phyloP scores from a whole-genome alignment of 1,140 invertebrate genomes.

The Trypoxylus dichotomus region DNA sequence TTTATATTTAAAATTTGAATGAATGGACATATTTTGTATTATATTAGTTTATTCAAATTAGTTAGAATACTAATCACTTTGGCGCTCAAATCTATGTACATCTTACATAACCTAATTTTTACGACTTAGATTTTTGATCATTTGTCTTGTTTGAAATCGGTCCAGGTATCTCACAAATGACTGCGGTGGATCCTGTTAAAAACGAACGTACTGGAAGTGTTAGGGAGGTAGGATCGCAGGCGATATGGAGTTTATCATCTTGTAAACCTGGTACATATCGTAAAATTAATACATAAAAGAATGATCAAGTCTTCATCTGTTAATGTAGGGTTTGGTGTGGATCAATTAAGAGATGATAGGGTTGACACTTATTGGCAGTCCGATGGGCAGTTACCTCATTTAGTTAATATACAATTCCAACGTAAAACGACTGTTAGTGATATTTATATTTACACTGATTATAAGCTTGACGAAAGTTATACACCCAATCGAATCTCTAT shows the following conservation, averaged over 20 bases:
- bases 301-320: background rate
- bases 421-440: slow-evolving; percentile 94
- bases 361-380: slow-evolving; percentile 99
- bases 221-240: slow-evolving; percentile 92
- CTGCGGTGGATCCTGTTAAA: slow-evolving; percentile 64
- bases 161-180: background rate
- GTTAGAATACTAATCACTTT: too few relatives aligned
- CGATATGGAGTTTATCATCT: slow-evolving; percentile 97
- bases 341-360: slow-evolving; percentile 92
- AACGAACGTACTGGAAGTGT: slow-evolving; percentile 77
- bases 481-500: slow-evolving; percentile 96
- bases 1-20: too few relatives aligned
- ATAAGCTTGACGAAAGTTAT: slow-evolving; percentile 98
- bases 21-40: too few relatives aligned
- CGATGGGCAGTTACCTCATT: slow-evolving; percentile 95
- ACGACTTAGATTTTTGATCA: too few relatives aligned
- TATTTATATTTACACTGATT: slow-evolving; percentile 97
- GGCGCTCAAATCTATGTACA: too few relatives aligned
- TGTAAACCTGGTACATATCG: slow-evolving; percentile 85
- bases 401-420: slow-evolving; percentile 97
- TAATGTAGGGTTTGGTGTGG: slow-evolving; percentile 88
- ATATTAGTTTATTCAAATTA: too few relatives aligned
- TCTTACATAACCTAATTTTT: too few relatives aligned
- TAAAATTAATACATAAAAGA: background rate
- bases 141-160: background rate